A percentile compares a stretch with the other conserved stretches of the same genome.
Evolutionary conservation across 1,140 invertebrate species (phyloP).

Genomic region (Colletes gigas): DNA sequence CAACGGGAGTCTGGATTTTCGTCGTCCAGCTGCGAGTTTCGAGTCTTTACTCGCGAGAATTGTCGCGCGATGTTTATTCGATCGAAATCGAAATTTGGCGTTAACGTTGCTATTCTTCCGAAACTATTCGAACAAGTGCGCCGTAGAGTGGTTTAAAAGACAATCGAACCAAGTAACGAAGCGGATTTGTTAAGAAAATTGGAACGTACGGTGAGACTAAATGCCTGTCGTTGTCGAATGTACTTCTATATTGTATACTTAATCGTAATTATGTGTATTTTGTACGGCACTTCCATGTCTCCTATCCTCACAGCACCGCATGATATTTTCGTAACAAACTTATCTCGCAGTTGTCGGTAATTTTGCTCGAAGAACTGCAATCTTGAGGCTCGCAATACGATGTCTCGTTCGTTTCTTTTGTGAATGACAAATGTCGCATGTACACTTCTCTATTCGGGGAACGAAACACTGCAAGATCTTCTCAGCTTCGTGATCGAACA

Average conservation of each 20-base stretch:
- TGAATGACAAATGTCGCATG: too few species aligned
- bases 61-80: neutral
- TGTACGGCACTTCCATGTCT: constrained; percentile 79
- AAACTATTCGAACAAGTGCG: too few species aligned
- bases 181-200: constrained; percentile 40
- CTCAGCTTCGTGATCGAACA: too few species aligned
- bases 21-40: constrained; percentile 24
- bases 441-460: too few species aligned
- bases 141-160: constrained; percentile 12
- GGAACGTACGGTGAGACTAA: constrained; percentile 56
- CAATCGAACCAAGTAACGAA: constrained; percentile 21
- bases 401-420: neutral
- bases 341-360: too few species aligned
- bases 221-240: constrained; percentile 67
- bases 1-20: neutral
- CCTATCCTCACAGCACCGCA: constrained; percentile 79
- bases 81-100: neutral
- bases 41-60: neutral
- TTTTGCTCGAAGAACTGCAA: too few species aligned
- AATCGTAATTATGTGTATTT: constrained; percentile 64
- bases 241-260: constrained; percentile 51
- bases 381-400: too few species aligned
- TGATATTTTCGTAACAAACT: constrained; percentile 51
- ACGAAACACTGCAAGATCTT: too few species aligned
- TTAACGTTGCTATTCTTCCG: too few species aligned